Conservation (phyloP, 1,140 invertebrate species). For the Zelostemma sp. region DNA sequence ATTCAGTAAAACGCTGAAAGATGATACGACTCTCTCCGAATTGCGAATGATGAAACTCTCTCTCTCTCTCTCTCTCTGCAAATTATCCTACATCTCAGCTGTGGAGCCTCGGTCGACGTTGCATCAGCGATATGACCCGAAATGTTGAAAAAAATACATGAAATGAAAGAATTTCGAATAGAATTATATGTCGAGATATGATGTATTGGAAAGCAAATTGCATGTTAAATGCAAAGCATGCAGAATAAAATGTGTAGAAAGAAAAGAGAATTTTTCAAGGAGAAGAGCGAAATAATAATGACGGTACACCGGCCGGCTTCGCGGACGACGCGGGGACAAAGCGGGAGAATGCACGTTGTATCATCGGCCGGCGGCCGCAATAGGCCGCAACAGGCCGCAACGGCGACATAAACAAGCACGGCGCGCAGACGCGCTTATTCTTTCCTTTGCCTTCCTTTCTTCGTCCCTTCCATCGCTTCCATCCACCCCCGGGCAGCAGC, state of each 20-base stretch:
- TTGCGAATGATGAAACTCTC: background rate
- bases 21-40: slow-evolving; percentile 2
- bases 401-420: slow-evolving; percentile 64
- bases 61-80: background rate
- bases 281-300: slow-evolving; percentile 32
- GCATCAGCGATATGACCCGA: too few relatives aligned
- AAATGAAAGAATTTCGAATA: too few relatives aligned
- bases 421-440: slow-evolving; percentile 54
- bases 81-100: too few relatives aligned
- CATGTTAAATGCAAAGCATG: too few relatives aligned
- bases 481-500: slow-evolving; percentile 10
- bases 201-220: slow-evolving; percentile 25
- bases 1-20: background rate
- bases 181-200: too few relatives aligned
- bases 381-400: slow-evolving; percentile 23
- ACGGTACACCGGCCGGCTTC: slow-evolving; percentile 37
- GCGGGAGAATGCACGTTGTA: slow-evolving; percentile 38
- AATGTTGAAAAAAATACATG: too few relatives aligned
- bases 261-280: too few relatives aligned
- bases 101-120: too few relatives aligned
- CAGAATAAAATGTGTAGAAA: too few relatives aligned
- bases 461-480: slow-evolving; percentile 13
- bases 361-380: too few relatives aligned
- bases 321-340: slow-evolving; percentile 35
- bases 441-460: slow-evolving; percentile 17